A percentile compares a stretch with the other conserved stretches of the same genome.
Evolutionary conservation across 2,888 invertebrate species (phyloP).

Genomic region (Pomacea canaliculata): DNA sequence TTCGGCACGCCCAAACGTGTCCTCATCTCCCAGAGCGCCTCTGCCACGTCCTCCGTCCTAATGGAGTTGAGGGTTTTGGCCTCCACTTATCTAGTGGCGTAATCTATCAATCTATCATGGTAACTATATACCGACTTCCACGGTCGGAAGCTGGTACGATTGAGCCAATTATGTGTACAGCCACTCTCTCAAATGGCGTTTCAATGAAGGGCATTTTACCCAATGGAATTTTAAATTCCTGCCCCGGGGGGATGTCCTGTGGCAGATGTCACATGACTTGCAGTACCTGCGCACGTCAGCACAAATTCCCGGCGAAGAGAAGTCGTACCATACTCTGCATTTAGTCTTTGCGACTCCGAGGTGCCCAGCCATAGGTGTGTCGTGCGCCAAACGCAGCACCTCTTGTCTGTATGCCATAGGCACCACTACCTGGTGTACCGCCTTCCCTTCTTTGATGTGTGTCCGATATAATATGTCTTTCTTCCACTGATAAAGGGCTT

Average conservation of each 20-base stretch:
- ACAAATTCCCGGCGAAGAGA: too few relatives aligned
- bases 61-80: not conserved
- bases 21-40: not conserved
- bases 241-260: not conserved
- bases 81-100: not conserved
- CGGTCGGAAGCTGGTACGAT: not conserved
- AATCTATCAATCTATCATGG: conserved; percentile 2
- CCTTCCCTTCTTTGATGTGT: too few relatives aligned
- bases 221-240: not conserved
- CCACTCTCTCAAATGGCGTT: not conserved
- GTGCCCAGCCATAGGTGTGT: too few relatives aligned
- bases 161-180: not conserved
- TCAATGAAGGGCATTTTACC: not conserved
- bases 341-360: too few relatives aligned
- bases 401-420: too few relatives aligned
- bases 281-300: too few relatives aligned
- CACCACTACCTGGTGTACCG: too few relatives aligned
- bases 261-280: too few relatives aligned
- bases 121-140: not conserved
- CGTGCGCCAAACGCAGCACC: too few relatives aligned
- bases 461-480: too few relatives aligned
- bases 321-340: too few relatives aligned
- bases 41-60: not conserved
- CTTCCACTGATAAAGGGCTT: too few relatives aligned
- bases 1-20: not conserved